Conservation (phyloP, 2,797 vertebrate species). For the Ciconia nigra region DNA sequence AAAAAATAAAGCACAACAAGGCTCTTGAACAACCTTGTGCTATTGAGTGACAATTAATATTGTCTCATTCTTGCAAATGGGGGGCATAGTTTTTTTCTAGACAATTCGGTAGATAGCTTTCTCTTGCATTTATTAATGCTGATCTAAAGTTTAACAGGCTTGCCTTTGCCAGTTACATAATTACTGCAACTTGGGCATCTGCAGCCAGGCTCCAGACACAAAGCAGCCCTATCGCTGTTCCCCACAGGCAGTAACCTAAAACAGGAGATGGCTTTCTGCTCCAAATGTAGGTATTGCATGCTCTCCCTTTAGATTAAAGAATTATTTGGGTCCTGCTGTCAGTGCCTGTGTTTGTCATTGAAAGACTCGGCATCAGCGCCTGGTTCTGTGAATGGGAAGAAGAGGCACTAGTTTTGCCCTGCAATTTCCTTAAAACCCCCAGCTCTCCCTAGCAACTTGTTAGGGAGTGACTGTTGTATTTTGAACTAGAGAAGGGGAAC, state of each 20-base stretch:
- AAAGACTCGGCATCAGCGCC: neutral
- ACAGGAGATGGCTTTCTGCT: neutral
- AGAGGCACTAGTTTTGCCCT: neutral
- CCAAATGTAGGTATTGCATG: neutral
- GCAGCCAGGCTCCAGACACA: neutral
- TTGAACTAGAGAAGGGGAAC: neutral
- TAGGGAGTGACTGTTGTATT: neutral
- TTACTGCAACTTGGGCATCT: conserved; percentile 4
- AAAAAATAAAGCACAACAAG: conserved; percentile 35
- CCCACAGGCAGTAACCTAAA: neutral
- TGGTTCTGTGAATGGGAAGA: neutral
- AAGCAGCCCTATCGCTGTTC: neutral
- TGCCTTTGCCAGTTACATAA: conserved; percentile 1
- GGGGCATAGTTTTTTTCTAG: neutral
- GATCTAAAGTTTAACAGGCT: conserved; percentile 25
- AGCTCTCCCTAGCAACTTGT: neutral
- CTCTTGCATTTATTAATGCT: conserved; percentile 14
- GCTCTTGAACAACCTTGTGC: neutral
- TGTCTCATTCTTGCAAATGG: conserved; percentile 47
- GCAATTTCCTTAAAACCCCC: neutral
- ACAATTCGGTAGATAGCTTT: conserved; percentile 46
- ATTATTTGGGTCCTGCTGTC: neutral
- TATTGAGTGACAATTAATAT: conserved; percentile 34
- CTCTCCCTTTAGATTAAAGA: neutral
- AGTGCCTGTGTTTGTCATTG: neutral